phyloP scores from a whole-genome alignment of 2,113 vertebrate genomes.

The Cyanoliseus patagonus region DNA sequence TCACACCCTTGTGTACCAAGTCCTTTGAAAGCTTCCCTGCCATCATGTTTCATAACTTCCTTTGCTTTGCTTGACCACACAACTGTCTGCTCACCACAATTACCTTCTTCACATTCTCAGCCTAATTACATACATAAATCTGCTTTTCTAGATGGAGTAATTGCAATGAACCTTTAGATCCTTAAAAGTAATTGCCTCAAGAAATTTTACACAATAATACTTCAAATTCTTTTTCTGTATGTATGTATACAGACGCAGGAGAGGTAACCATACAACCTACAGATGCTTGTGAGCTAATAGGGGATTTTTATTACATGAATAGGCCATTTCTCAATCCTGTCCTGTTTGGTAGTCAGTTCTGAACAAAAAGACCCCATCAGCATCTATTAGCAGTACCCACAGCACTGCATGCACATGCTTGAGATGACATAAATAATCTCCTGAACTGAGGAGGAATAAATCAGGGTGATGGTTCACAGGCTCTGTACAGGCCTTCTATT shows the following conservation, averaged over 20 bases:
- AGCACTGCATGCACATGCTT: fast-evolving
- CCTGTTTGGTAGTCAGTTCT: background rate
- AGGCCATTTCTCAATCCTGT: background rate
- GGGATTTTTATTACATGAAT: background rate
- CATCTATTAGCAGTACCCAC: background rate
- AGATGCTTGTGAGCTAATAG: background rate
- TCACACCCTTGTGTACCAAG: background rate
- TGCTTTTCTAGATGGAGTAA: background rate
- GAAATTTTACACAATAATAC: background rate
- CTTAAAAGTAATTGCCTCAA: background rate
- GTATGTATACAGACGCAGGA: fast-evolving
- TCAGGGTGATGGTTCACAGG: background rate
- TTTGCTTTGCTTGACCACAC: background rate
- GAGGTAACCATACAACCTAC: background rate
- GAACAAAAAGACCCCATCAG: background rate
- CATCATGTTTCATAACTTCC: background rate
- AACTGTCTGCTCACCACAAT: background rate
- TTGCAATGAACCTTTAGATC: background rate
- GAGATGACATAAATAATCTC: background rate
- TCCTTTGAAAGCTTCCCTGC: background rate
- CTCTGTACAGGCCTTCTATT: background rate
- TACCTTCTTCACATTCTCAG: background rate
- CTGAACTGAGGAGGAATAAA: background rate
- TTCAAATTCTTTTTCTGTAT: background rate
- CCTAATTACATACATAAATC: background rate